Conservation (phyloP, 2,113 vertebrate genomes). For the rat (Rattus norvegicus) region GRCr8 NC_086035.1:35500501-35501000, state of each 20-base stretch:
- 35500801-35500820: conserved; percentile 33
- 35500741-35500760: conserved; percentile 28
- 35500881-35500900: neutral
- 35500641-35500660: neutral
- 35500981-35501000: fast-evolving
- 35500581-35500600: neutral
- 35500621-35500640: neutral
- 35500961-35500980: neutral
- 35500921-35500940: neutral
- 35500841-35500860: conserved; percentile 1
- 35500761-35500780: conserved; percentile 51
- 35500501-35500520: neutral
- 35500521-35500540: neutral
- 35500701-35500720: conserved; percentile 17
- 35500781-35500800: conserved; percentile 38
- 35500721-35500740: conserved; percentile 39
- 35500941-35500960: neutral
- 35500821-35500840: conserved; percentile 4
- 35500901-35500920: neutral
- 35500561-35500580: neutral
- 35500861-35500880: neutral
- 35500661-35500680: neutral
- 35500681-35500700: conserved; percentile 6
- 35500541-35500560: neutral
- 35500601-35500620: neutral